These are phyloP conservation scores for Dinocampus coccinellae DNA, from an alignment of 2,888 invertebrate genomes.

Conservation along the genomic window DNA sequence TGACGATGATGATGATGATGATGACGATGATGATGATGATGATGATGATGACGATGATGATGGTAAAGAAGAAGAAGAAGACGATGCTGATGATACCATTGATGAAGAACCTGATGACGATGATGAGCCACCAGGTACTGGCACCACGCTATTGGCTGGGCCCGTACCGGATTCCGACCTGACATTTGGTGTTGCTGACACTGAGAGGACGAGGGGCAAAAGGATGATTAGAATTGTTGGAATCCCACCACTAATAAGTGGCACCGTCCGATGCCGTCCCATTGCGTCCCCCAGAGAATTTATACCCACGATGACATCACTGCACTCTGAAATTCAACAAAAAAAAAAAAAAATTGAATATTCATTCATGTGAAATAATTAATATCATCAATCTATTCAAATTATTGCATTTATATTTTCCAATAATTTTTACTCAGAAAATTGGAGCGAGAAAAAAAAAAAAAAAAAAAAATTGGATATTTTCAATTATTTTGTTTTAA, in stretches of 20 bases:
- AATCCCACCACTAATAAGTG: slow-evolving; percentile 50
- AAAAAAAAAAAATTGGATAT: background rate
- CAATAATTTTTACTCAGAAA: background rate
- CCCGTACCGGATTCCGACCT: slow-evolving; percentile 55
- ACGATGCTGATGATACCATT: slow-evolving; percentile 27
- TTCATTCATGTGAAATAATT: slow-evolving; percentile 1
- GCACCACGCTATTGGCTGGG: slow-evolving; percentile 54
- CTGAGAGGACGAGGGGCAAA: slow-evolving; percentile 38
- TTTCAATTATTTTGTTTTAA: background rate
- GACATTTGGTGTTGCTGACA: slow-evolving; percentile 49
- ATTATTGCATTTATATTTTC: background rate
- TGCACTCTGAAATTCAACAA: slow-evolving; percentile 58
- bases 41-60: slow-evolving; percentile 48
- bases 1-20: too few relatives aligned
- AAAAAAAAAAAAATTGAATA: slow-evolving; percentile 12
- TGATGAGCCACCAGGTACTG: slow-evolving; percentile 49
- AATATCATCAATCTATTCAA: background rate
- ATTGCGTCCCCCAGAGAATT: slow-evolving; percentile 49
- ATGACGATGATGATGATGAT: slow-evolving; percentile 49
- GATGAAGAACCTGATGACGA: slow-evolving; percentile 37
- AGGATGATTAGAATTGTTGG: slow-evolving; percentile 40
- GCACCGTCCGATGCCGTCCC: slow-evolving; percentile 48
- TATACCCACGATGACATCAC: slow-evolving; percentile 58
- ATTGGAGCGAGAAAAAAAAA: too few relatives aligned
- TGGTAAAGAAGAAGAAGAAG: slow-evolving; percentile 48